A percentile compares a stretch with the other conserved stretches of the same genome.
phyloP scores from a whole-genome alignment of 2,113 vertebrate genomes.

The Callipepla californica region DNA sequence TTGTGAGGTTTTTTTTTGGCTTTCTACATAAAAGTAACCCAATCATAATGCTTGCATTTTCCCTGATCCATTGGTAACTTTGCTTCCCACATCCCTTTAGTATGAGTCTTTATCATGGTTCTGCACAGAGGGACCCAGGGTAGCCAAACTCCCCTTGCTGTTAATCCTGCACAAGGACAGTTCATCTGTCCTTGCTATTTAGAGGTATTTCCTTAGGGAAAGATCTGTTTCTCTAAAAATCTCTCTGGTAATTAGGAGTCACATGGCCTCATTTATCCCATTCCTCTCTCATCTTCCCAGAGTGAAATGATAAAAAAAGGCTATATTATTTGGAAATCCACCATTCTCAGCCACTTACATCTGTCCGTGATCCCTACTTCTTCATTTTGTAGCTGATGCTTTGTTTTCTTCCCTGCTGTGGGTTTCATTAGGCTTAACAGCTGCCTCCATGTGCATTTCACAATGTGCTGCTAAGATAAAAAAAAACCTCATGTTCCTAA shows the following conservation, averaged over 20 bases:
- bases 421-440: constrained; percentile 23
- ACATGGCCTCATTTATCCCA: neutral
- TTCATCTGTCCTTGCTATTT: neutral
- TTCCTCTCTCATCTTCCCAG: neutral
- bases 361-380: neutral
- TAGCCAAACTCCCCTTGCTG: neutral
- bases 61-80: neutral
- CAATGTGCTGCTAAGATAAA: neutral
- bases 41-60: neutral
- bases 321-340: constrained; percentile 9
- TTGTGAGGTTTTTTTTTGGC: neutral
- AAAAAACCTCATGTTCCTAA: neutral
- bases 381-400: neutral
- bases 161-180: neutral
- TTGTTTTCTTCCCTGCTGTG: constrained; percentile 9
- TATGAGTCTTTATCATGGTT: neutral
- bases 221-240: neutral
- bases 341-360: neutral
- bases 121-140: neutral
- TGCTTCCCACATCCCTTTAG: neutral
- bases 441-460: neutral
- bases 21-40: neutral
- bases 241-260: neutral
- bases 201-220: constrained; percentile 4
- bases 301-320: neutral